Evolutionary conservation across 1,140 invertebrate species (phyloP).

Genomic region (Halotydeus destructor): DNA sequence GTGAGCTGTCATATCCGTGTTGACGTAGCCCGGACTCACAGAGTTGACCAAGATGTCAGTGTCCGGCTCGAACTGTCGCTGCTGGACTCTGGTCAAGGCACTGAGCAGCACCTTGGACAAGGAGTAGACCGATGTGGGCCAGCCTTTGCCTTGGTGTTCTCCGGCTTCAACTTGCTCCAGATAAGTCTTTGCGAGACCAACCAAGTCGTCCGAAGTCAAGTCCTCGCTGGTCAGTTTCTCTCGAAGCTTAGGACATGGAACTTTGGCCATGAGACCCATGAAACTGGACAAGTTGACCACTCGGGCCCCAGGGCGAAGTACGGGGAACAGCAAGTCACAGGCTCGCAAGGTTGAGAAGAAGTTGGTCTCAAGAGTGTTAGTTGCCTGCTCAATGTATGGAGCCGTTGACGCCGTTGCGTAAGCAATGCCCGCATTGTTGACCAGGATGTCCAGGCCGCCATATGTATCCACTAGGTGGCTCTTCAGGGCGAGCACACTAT

Average conservation of each 20-base stretch:
- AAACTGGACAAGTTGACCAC: conserved; percentile 52
- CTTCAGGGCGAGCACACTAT: conserved; percentile 34
- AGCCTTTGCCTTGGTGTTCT: conserved; percentile 32
- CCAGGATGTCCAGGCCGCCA: conserved; percentile 49
- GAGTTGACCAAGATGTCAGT: conserved; percentile 40
- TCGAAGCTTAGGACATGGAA: conserved; percentile 23
- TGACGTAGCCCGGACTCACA: conserved; percentile 37
- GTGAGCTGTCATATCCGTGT: conserved; percentile 48
- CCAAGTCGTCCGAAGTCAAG: conserved; percentile 34
- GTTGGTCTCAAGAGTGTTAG: conserved; percentile 42
- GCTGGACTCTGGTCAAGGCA: conserved; percentile 38
- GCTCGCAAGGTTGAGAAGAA: conserved; percentile 40
- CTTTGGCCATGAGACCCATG: conserved; percentile 23
- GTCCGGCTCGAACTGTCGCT: conserved; percentile 33
- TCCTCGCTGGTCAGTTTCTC: conserved; percentile 31
- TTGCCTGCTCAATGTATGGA: conserved; percentile 41
- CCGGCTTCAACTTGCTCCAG: conserved; percentile 33
- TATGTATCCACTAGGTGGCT: conserved; percentile 39
- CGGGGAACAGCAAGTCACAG: conserved; percentile 42
- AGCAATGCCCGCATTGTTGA: conserved; percentile 65
- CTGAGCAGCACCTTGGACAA: conserved; percentile 42
- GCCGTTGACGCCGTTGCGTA: conserved; percentile 34
- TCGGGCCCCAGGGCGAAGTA: conserved; percentile 39
- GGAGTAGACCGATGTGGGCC: conserved; percentile 36
- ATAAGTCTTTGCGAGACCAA: conserved; percentile 39